Evolutionary conservation across 2,113 vertebrate genomes (phyloP).

Genomic region (Muntiacus reevesi): DNA sequence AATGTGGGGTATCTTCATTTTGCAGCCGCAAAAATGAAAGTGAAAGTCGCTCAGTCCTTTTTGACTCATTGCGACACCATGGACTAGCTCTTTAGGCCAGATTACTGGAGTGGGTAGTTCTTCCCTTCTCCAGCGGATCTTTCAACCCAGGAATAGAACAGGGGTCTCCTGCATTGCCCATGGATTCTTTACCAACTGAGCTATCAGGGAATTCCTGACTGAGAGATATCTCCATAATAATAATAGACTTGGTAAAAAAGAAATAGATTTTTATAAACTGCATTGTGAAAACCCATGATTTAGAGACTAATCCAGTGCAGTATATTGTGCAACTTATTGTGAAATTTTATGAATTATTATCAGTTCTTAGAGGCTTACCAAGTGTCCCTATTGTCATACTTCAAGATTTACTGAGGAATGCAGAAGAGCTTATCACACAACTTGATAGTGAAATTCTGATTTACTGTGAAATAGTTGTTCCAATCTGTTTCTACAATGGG

Average conservation of each 20-base stretch:
- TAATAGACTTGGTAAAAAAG: not conserved
- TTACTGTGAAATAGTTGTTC: conserved; percentile 54
- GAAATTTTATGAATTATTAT: conserved; percentile 51
- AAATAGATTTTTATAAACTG: not conserved
- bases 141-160: not conserved
- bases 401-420: conserved; percentile 65
- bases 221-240: not conserved
- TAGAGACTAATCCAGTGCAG: conserved; percentile 22
- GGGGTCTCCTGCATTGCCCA: not conserved
- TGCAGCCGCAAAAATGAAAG: rapidly evolving
- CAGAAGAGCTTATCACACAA: conserved; percentile 37
- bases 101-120: not conserved
- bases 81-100: not conserved
- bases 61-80: not conserved
- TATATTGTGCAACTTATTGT: conserved; percentile 35
- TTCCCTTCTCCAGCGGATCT: not conserved
- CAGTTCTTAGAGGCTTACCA: conserved; percentile 20
- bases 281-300: conserved; percentile 34
- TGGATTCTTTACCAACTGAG: not conserved
- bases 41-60: not conserved
- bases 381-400: conserved; percentile 37
- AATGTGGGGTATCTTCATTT: not conserved
- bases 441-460: conserved; percentile 33
- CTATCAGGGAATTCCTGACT: not conserved
- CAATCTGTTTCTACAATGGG: not conserved